Evolutionary conservation across 2,113 vertebrate genomes (phyloP), one percentile per base, ranked within the genome.

Genomic region (Ptychochromis oligacanthus): DNA sequence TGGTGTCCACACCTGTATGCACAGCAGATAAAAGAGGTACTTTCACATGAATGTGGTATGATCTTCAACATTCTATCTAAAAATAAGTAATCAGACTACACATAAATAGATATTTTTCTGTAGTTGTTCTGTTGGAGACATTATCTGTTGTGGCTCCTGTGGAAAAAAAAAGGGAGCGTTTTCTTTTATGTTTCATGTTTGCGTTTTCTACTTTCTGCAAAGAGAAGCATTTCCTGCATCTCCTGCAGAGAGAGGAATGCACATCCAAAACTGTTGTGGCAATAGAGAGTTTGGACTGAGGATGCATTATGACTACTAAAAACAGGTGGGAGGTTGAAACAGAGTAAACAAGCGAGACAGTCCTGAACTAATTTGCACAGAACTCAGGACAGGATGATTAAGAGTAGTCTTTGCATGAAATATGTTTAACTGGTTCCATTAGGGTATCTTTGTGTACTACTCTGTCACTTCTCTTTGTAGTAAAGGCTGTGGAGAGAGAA

Each of bases 211-310:
- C 2, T 60, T 56, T 36, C 49, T 77, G 14, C 61, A 59, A 83
- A 64, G 36, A 59, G 5, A 40, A 49, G 26, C 54, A 49, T 80
- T 82, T 83, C 70, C 82, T 61, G 55, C 64, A 62, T 18, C 24
- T 65, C 59, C 75, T 49, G 61, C 61, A 49, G 43, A 57, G 43
- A 81, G 18, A 79, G 65, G 54, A 78, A 75, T 65, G 62, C 54
- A 56, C 15, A 62, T 77, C n/a, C 58, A 24, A 52, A 70, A 54
- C 70, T 22, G 54, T 20, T 20, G 15, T 54, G 58, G 24, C 26
- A 72, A 72, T 31, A 72, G 43, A 72, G 43, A 40, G 26, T 72
- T 72, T 72, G 65, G 49, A 4, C 49, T 31, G 17, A 72, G 26
- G 65, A 72, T 31, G 43, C 26, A 52, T 31, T 72, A 46, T 72